A percentile compares a stretch with the other conserved stretches of the same genome.
phyloP scores from a whole-genome alignment of 1,140 invertebrate genomes.

The Drosophila repleta region DNA sequence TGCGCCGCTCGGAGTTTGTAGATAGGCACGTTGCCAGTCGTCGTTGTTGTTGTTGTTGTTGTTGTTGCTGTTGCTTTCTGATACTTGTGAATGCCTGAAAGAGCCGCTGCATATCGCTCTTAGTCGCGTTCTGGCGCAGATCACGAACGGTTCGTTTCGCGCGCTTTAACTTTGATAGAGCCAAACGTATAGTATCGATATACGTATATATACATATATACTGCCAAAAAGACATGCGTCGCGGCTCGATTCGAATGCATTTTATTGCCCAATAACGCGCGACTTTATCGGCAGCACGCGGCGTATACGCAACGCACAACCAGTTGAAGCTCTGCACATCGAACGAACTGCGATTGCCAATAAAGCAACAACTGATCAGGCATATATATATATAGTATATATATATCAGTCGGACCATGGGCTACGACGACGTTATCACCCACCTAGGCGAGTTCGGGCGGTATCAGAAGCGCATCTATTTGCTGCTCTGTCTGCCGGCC shows the following conservation, averaged over 20 bases:
- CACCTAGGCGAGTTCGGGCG: slow-evolving; percentile 90
- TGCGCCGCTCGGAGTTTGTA: slow-evolving; percentile 3
- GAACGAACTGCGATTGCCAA: slow-evolving; percentile 52
- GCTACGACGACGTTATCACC: slow-evolving; percentile 89
- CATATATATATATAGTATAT: neutral
- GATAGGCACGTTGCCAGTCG: slow-evolving; percentile 8
- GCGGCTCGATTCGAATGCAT: neutral
- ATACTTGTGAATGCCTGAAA: slow-evolving; percentile 11
- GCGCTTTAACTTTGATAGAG: slow-evolving; percentile 11
- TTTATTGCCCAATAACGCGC: slow-evolving; percentile 18
- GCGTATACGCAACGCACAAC: slow-evolving; percentile 58
- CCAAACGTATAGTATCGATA: neutral
- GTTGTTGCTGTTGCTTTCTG: neutral
- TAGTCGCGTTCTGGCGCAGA: slow-evolving; percentile 36
- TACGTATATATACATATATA: neutral
- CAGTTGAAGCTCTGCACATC: slow-evolving; percentile 39
- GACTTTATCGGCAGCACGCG: slow-evolving; percentile 27
- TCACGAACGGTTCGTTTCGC: slow-evolving; percentile 36
- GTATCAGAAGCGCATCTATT: slow-evolving; percentile 89
- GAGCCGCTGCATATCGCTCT: slow-evolving; percentile 24
- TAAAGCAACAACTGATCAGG: neutral
- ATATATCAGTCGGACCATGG: slow-evolving; percentile 84
- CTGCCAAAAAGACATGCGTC: too few relatives aligned
- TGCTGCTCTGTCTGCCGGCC: slow-evolving; percentile 89
- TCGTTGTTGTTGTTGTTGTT: slow-evolving; percentile 1